Conservation (phyloP, 2,888 invertebrate species). For the Mesorhabditis sp. region DNA sequence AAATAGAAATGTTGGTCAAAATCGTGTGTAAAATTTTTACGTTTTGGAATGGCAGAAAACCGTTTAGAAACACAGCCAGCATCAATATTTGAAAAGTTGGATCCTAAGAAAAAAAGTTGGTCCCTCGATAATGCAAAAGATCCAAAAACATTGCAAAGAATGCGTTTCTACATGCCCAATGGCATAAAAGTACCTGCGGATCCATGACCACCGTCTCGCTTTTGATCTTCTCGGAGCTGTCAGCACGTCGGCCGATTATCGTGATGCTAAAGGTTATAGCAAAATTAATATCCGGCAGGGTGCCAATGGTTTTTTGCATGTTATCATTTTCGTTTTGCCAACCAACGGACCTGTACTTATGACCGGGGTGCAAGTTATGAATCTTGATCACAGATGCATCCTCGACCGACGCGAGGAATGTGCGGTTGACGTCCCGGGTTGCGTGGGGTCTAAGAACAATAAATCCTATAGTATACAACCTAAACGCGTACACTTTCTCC, state of each 20-base stretch:
- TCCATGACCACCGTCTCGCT: slow-evolving; percentile 53
- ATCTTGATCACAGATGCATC: slow-evolving; percentile 45
- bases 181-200: slow-evolving; percentile 24
- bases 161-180: no score
- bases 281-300: background rate
- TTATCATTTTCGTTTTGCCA: background rate
- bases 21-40: no score
- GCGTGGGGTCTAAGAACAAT: slow-evolving; percentile 17
- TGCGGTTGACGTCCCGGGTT: slow-evolving; percentile 46
- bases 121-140: no score
- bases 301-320: slow-evolving; percentile 4
- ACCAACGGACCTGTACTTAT: slow-evolving; percentile 38
- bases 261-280: slow-evolving; percentile 33
- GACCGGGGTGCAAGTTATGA: slow-evolving; percentile 49
- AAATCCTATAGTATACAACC: slow-evolving; percentile 7
- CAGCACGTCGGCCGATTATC: slow-evolving; percentile 47
- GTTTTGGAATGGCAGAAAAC: no score
- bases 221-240: slow-evolving; percentile 42
- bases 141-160: no score
- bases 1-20: no score
- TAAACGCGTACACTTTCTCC: slow-evolving; percentile 19
- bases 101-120: no score
- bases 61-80: no score
- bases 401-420: slow-evolving; percentile 43
- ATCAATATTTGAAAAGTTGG: no score